Conservation (phyloP, 2,888 invertebrate genomes). For the Oscheius onirici region DNA sequence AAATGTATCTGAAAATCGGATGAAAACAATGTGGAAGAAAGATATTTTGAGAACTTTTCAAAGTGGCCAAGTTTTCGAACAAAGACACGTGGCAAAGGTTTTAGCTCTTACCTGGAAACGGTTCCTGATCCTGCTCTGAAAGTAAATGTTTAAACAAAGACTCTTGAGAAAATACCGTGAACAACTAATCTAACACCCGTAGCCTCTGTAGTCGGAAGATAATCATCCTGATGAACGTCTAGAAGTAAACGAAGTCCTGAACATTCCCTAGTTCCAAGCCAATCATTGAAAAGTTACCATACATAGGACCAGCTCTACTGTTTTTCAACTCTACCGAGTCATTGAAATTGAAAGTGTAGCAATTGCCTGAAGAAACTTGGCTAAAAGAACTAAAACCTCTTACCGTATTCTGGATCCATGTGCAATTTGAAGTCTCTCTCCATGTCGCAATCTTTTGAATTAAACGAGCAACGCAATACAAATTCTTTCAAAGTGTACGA, state of each 20-base stretch:
- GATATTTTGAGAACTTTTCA: no score
- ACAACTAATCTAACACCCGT: constrained; percentile 67
- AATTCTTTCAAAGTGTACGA: constrained; percentile 68
- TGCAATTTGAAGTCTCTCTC: constrained; percentile 71
- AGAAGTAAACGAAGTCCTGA: constrained; percentile 67
- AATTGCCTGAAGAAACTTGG: constrained; percentile 54
- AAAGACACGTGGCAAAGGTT: no score
- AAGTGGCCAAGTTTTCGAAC: no score
- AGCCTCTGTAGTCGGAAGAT: constrained; percentile 71
- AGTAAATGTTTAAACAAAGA: no score
- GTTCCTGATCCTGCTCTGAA: constrained; percentile 40
- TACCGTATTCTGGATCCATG: constrained; percentile 69
- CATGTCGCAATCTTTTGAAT: constrained; percentile 69
- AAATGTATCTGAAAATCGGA: constrained; percentile 71
- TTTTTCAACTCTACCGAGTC: constrained; percentile 67
- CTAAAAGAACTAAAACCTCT: no score
- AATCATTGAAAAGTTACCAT: constrained; percentile 37
- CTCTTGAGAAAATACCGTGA: constrained; percentile 38
- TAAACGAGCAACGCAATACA: constrained; percentile 71
- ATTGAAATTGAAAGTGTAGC: constrained; percentile 72
- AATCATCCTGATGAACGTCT: constrained; percentile 71
- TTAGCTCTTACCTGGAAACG: neutral
- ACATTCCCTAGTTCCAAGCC: neutral
- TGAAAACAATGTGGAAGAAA: no score
- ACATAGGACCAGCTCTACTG: constrained; percentile 66